Conservation (phyloP, 2,888 invertebrate species). For the Drosophila multiciliata region DNA sequence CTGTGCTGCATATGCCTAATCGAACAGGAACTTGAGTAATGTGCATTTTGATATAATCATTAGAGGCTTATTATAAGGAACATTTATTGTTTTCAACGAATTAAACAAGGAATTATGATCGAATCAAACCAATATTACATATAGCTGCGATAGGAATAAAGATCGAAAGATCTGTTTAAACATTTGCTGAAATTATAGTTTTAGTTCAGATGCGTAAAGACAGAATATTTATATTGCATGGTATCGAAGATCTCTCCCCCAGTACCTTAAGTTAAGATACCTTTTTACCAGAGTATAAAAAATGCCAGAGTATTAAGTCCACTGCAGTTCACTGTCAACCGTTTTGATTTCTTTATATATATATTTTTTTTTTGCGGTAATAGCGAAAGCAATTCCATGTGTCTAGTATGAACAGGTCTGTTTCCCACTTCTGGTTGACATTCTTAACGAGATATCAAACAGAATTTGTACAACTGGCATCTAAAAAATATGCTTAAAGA, state of each 20-base stretch:
- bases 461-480: not conserved
- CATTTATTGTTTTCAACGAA: not conserved
- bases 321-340: not conserved
- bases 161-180: not conserved
- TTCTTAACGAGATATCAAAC: slow-evolving; percentile 4
- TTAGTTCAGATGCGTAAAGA: not conserved
- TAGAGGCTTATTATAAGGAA: not conserved
- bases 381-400: slow-evolving; percentile 1
- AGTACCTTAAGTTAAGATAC: not conserved
- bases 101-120: not conserved
- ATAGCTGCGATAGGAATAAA: not conserved
- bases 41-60: not conserved
- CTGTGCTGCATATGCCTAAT: not conserved
- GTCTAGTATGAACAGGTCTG: not conserved
- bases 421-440: not conserved
- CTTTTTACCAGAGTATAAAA: not conserved
- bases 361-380: not conserved
- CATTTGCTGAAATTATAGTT: not conserved
- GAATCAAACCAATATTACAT: not conserved
- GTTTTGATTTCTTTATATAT: not conserved
- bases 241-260: not conserved
- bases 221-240: not conserved
- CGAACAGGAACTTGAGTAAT: not conserved
- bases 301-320: not conserved
- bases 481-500: not conserved